Conservation (phyloP, 2,113 vertebrate species). For the Serinus canaria region DNA sequence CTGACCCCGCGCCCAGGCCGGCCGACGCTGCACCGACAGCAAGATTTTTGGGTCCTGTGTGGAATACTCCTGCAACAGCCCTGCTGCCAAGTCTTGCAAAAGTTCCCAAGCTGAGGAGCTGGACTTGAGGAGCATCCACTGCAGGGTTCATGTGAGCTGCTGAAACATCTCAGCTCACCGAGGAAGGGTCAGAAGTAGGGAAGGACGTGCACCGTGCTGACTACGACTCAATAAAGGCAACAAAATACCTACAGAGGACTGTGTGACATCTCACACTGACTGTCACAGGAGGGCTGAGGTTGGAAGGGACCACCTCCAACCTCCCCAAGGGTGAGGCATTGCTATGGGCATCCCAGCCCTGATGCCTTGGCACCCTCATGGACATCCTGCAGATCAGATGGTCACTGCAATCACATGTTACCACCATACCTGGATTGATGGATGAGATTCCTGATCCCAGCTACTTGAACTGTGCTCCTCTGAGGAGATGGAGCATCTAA, state of each 20-base stretch:
- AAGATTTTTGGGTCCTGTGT: conserved; percentile 64
- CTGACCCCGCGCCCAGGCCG: background rate
- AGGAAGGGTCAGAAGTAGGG: background rate
- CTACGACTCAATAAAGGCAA: background rate
- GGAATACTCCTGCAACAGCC: conserved; percentile 19
- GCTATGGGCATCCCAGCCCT: background rate
- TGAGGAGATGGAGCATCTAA: background rate
- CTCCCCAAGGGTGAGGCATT: background rate
- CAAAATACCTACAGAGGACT: background rate
- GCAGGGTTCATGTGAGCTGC: background rate
- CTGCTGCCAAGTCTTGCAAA: conserved; percentile 58
- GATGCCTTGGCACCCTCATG: background rate
- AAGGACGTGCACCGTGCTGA: fast-evolving
- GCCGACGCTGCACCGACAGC: background rate
- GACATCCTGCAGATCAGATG: background rate
- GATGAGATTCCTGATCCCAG: background rate
- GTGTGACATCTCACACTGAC: fast-evolving
- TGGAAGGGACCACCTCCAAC: background rate
- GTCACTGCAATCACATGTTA: fast-evolving
- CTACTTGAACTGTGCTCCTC: background rate
- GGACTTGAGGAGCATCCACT: background rate
- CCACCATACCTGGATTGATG: background rate
- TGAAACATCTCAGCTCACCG: background rate
- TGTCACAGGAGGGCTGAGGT: background rate
- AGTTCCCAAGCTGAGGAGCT: conserved; percentile 56